These are phyloP conservation scores for Nestor notabilis DNA, from an alignment of 2,113 vertebrate genomes.

Conservation along the genomic window DNA sequence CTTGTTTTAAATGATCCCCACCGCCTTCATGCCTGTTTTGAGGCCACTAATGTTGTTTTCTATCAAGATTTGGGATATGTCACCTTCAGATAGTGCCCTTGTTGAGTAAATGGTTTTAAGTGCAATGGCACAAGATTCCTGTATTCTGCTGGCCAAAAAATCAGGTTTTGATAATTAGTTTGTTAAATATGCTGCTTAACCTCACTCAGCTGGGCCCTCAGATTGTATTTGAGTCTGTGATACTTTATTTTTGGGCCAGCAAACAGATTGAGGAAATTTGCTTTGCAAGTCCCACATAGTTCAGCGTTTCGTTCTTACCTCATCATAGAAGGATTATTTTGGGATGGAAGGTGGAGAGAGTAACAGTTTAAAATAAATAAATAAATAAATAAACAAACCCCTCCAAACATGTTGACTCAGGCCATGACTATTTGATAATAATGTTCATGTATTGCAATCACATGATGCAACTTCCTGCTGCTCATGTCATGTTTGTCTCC, in stretches of 20 bases:
- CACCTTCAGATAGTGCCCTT: constrained; percentile 2
- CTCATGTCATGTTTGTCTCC: constrained; percentile 24
- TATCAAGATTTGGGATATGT: not conserved
- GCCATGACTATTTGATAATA: constrained; percentile 44
- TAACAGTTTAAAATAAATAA: not conserved
- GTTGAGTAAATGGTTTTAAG: constrained; percentile 34
- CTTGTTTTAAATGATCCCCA: not conserved
- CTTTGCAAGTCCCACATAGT: not conserved
- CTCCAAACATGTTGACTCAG: constrained; percentile 25
- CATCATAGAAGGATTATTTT: not conserved
- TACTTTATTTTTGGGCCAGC: not conserved
- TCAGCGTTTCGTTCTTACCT: not conserved
- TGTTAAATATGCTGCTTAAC: constrained; percentile 8
- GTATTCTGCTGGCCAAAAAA: constrained; percentile 28
- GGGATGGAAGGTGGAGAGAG: not conserved
- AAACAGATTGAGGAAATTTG: not conserved
- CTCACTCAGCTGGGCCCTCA: not conserved
- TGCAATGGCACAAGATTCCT: constrained; percentile 15
- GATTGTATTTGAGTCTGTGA: not conserved
- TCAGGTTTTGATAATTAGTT: not conserved
- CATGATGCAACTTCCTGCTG: constrained; percentile 60
- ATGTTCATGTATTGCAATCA: constrained; percentile 29
- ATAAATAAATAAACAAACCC: not conserved
- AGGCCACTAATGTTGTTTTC: not conserved
- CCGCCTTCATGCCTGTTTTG: not conserved